phyloP scores from a whole-genome alignment of 2,888 invertebrate genomes.

The Lordiphosa fenestrarum region DNA sequence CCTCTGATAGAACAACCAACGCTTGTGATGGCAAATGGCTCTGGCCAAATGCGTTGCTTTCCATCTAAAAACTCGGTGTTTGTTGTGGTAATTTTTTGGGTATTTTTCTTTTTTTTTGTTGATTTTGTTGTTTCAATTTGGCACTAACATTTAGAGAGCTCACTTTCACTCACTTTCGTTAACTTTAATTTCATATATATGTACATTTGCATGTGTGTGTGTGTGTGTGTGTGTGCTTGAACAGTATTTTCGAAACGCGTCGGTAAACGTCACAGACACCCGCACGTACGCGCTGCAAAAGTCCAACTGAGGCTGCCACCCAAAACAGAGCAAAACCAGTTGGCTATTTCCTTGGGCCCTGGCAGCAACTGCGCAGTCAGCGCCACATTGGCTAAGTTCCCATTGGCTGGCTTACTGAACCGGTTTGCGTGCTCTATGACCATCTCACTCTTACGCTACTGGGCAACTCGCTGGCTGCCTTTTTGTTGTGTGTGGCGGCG shows the following conservation, averaged over 20 bases:
- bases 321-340: constrained; percentile 30
- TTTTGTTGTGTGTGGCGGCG: constrained; percentile 7
- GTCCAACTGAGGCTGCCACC: constrained; percentile 70
- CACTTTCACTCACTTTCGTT: constrained; percentile 30
- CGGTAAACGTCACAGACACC: constrained; percentile 37
- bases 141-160: constrained; percentile 25
- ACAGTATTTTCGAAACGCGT: constrained; percentile 12
- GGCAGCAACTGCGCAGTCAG: constrained; percentile 47
- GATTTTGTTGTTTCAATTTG: constrained; percentile 33
- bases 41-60: constrained; percentile 88
- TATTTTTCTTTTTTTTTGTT: constrained; percentile 8
- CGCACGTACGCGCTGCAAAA: constrained; percentile 76
- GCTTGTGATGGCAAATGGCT: constrained; percentile 88
- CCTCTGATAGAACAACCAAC: constrained; percentile 88
- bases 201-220: constrained; percentile 14
- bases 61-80: constrained; percentile 81
- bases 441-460: constrained; percentile 14
- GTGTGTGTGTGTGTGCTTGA: constrained; percentile 9
- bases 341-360: constrained; percentile 34
- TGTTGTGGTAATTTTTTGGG: constrained; percentile 6
- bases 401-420: constrained; percentile 48
- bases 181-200: constrained; percentile 37
- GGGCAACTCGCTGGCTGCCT: constrained; percentile 2
- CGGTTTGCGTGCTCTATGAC: constrained; percentile 42
- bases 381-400: constrained; percentile 37